phyloP scores from a whole-genome alignment of 2,113 vertebrate genomes.

The Plestiodon gilberti region DNA sequence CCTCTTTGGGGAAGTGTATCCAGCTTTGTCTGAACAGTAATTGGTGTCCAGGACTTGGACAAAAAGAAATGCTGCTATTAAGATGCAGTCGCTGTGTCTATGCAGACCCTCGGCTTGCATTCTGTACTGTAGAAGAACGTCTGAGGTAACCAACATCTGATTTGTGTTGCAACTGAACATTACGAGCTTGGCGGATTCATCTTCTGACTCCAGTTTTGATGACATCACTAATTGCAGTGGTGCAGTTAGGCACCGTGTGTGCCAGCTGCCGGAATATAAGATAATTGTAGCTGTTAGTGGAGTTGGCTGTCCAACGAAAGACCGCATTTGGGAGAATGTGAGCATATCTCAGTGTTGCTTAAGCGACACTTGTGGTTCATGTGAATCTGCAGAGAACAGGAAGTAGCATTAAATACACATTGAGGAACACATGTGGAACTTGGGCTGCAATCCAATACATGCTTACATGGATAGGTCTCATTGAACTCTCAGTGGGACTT shows the following conservation, averaged over 20 bases:
- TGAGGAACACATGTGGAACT: too few species aligned
- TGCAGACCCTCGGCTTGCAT: neutral
- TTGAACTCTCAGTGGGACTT: too few species aligned
- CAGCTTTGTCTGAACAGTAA: neutral
- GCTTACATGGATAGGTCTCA: too few species aligned
- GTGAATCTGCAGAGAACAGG: neutral
- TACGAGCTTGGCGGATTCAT: neutral
- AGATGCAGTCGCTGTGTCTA: too few species aligned
- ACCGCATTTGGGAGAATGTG: neutral
- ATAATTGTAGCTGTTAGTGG: neutral
- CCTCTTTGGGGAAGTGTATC: neutral
- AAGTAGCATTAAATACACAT: too few species aligned
- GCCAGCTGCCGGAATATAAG: neutral
- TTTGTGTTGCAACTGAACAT: neutral
- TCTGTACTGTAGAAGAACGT: neutral
- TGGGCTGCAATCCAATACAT: too few species aligned
- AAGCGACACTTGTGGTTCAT: neutral
- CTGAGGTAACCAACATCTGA: neutral
- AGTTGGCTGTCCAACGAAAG: neutral
- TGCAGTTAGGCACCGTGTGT: neutral
- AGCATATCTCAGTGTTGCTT: neutral
- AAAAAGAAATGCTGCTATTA: neutral
- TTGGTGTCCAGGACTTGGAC: neutral
- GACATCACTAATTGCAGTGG: neutral
- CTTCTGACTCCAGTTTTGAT: neutral